These are phyloP conservation scores for Cremastinae sp. DNA, from an alignment of 2,888 invertebrate species.

Conservation along the genomic window DNA sequence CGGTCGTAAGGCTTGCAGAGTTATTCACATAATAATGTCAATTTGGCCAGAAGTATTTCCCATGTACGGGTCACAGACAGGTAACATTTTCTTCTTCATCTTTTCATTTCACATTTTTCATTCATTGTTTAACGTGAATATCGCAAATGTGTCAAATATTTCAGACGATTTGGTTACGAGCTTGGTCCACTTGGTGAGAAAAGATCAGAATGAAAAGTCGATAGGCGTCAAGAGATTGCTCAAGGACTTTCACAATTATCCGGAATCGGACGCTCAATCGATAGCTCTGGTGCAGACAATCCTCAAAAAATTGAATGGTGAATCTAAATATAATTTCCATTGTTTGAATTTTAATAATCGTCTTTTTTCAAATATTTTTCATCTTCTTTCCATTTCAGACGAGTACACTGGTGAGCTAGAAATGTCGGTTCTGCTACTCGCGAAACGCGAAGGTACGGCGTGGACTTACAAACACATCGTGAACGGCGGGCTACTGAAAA, in stretches of 20 bases:
- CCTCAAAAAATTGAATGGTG: too few relatives aligned
- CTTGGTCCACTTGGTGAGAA: constrained; percentile 77
- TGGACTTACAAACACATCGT: constrained; percentile 79
- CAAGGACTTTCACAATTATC: constrained; percentile 78
- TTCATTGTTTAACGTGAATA: neutral
- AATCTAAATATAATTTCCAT: too few relatives aligned
- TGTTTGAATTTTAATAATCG: constrained; percentile 4
- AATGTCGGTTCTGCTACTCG: constrained; percentile 76
- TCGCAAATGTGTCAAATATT: neutral
- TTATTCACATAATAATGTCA: constrained; percentile 78
- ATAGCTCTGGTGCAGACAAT: constrained; percentile 74
- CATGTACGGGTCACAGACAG: constrained; percentile 67
- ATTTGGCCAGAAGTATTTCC: constrained; percentile 81
- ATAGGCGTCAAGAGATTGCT: constrained; percentile 75
- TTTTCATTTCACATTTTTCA: neutral
- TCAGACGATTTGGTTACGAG: constrained; percentile 78
- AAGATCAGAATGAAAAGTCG: constrained; percentile 66
- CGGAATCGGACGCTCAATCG: constrained; percentile 72
- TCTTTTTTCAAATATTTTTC: neutral
- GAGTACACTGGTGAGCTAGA: constrained; percentile 66
- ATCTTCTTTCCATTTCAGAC: constrained; percentile 59
- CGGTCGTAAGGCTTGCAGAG: constrained; percentile 75
- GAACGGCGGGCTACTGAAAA: constrained; percentile 66
- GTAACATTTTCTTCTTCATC: constrained; percentile 62
- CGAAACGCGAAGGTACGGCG: constrained; percentile 77